Evolutionary conservation across 1,140 invertebrate species (phyloP).

Genomic region (Drosophila tani): DNA sequence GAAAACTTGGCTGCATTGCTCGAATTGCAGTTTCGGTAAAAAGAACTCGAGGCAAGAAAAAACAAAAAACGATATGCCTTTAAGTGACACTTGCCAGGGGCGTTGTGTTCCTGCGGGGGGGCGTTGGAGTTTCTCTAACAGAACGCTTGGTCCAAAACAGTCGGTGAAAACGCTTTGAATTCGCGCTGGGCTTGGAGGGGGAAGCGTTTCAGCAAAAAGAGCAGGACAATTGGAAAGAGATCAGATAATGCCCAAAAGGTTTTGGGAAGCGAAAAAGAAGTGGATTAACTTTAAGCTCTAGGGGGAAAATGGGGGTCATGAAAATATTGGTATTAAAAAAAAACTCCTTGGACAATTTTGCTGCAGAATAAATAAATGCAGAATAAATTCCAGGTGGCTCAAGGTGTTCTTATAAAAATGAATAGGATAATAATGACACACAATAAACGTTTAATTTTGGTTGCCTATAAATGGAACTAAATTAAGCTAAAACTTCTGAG

Average conservation of each 20-base stretch:
- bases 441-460: background rate
- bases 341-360: background rate
- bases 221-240: slow-evolving; percentile 23
- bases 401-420: background rate
- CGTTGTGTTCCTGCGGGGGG: slow-evolving; percentile 10
- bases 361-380: rapidly evolving
- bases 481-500: rapidly evolving
- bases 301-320: background rate
- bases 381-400: background rate
- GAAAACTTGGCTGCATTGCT: slow-evolving; percentile 60
- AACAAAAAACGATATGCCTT: slow-evolving; percentile 60
- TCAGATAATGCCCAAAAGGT: slow-evolving; percentile 6
- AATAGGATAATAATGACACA: too few species aligned
- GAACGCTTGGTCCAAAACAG: slow-evolving; percentile 50
- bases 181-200: slow-evolving; percentile 6
- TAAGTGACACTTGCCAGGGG: slow-evolving; percentile 62
- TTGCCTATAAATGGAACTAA: background rate
- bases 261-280: background rate
- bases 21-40: slow-evolving; percentile 58
- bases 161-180: slow-evolving; percentile 40
- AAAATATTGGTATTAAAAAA: background rate
- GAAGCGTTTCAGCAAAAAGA: background rate
- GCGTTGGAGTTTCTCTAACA: slow-evolving; percentile 15
- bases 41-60: slow-evolving; percentile 33
- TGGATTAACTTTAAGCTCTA: background rate